Evolutionary conservation across 2,888 invertebrate species (phyloP).

Genomic region (Andrena chrysosceles): DNA sequence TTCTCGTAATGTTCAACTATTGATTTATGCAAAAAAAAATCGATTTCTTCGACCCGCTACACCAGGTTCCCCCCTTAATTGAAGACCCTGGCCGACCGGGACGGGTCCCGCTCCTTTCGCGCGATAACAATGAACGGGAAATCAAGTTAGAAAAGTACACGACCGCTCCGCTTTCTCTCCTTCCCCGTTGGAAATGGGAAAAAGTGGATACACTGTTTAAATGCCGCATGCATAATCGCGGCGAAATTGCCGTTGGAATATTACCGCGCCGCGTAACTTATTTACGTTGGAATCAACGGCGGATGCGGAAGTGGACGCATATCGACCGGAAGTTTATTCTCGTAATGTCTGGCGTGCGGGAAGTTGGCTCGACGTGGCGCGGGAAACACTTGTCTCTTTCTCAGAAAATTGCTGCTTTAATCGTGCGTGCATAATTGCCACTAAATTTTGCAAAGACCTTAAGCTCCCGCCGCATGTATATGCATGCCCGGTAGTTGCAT

Average conservation of each 20-base stretch:
- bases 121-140: slow-evolving; percentile 27
- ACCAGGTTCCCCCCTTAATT: no score
- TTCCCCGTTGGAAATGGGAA: not conserved
- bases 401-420: slow-evolving; percentile 58
- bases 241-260: slow-evolving; percentile 26
- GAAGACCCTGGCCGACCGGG: not conserved
- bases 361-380: slow-evolving; percentile 15
- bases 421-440: slow-evolving; percentile 61
- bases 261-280: slow-evolving; percentile 8
- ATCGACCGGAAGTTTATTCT: slow-evolving; percentile 66
- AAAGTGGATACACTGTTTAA: slow-evolving; percentile 1
- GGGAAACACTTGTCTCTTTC: slow-evolving; percentile 54
- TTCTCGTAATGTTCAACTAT: no score
- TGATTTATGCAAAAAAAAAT: no score
- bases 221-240: slow-evolving; percentile 40
- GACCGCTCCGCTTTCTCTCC: slow-evolving; percentile 2
- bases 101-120: not conserved
- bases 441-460: slow-evolving; percentile 62
- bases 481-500: not conserved
- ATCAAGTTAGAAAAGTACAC: slow-evolving; percentile 20
- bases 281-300: slow-evolving; percentile 3
- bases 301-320: slow-evolving; percentile 37
- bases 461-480: slow-evolving; percentile 16
- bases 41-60: no score
- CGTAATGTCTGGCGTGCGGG: slow-evolving; percentile 38